These are phyloP conservation scores for Drosophila pseudotalamancana DNA, from an alignment of 2,888 invertebrate genomes.

Conservation along the genomic window DNA sequence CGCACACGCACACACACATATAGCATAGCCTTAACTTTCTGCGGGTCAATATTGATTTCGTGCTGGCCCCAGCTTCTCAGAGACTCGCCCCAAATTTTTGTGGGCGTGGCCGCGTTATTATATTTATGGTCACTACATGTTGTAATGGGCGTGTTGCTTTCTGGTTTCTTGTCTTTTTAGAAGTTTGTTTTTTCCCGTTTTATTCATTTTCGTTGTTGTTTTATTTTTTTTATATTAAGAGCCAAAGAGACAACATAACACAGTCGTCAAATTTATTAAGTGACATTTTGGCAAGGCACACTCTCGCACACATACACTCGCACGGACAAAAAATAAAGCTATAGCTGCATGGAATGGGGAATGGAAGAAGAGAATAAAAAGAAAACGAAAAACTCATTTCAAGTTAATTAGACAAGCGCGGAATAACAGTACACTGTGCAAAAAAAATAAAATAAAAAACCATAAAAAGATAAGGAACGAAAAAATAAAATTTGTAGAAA, in stretches of 20 bases:
- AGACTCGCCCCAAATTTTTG: slow-evolving; percentile 10
- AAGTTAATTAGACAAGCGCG: slow-evolving; percentile 61
- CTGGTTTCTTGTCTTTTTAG: slow-evolving; percentile 22
- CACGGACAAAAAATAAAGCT: slow-evolving; percentile 4
- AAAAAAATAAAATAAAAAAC: neutral
- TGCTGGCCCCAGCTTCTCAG: slow-evolving; percentile 23
- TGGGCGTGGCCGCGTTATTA: slow-evolving; percentile 49
- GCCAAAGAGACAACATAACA: slow-evolving; percentile 76
- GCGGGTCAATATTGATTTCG: slow-evolving; percentile 49
- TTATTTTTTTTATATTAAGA: slow-evolving; percentile 43
- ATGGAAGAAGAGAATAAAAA: neutral
- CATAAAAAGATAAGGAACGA: slow-evolving; percentile 1
- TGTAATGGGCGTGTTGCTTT: slow-evolving; percentile 73
- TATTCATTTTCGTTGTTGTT: neutral
- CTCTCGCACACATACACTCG: slow-evolving; percentile 13
- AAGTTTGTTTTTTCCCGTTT: slow-evolving; percentile 14
- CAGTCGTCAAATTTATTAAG: slow-evolving; percentile 78
- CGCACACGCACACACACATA: slow-evolving; percentile 3
- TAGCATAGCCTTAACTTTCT: slow-evolving; percentile 28
- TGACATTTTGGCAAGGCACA: slow-evolving; percentile 61
- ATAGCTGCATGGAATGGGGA: neutral
- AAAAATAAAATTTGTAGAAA: slow-evolving; percentile 11
- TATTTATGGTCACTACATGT: slow-evolving; percentile 76
- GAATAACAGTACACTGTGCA: slow-evolving; percentile 8
- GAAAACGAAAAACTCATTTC: slow-evolving; percentile 55